Percentiles rank a stretch among this genome's conserved stretches.
These are phyloP conservation scores for Pyrgus malvae DNA, from an alignment of 2,888 invertebrate genomes.

Conservation along the genomic window DNA sequence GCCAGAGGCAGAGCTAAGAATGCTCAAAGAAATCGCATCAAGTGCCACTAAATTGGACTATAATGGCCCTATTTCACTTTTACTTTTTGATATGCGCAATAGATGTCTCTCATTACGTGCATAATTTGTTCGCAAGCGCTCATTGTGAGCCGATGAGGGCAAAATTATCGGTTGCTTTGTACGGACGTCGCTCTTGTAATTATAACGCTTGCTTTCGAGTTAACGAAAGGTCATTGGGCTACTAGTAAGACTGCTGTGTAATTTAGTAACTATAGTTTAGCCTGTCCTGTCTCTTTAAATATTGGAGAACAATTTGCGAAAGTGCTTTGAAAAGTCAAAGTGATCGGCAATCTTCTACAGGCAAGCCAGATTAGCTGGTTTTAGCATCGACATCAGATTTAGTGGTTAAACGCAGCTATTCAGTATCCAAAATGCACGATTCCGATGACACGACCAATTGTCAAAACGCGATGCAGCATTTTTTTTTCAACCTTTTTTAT, in stretches of 20 bases:
- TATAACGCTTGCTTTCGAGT: slow-evolving; percentile 44
- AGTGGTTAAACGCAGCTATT: no score
- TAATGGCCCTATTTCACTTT: slow-evolving; percentile 21
- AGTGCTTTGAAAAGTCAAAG: no score
- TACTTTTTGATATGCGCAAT: slow-evolving; percentile 22
- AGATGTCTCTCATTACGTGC: slow-evolving; percentile 25
- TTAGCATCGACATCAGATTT: no score
- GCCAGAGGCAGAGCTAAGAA: not conserved
- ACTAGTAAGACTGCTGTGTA: slow-evolving; percentile 1
- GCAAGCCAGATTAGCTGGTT: no score
- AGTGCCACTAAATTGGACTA: slow-evolving; percentile 15
- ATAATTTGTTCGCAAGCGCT: slow-evolving; percentile 36
- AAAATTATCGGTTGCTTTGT: slow-evolving; percentile 49
- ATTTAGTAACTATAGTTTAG: not conserved
- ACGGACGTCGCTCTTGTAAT: slow-evolving; percentile 47
- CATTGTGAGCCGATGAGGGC: slow-evolving; percentile 35
- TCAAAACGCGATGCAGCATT: no score
- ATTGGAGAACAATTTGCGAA: no score
- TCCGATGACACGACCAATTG: no score
- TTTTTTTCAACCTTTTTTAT: no score
- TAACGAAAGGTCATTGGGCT: slow-evolving; percentile 23
- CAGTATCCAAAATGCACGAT: no score
- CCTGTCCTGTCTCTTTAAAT: no score
- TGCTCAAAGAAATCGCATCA: slow-evolving; percentile 3
- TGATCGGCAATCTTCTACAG: no score